Conservation (phyloP, 23 tunicate species). For the Ciona savignyi region DNA sequence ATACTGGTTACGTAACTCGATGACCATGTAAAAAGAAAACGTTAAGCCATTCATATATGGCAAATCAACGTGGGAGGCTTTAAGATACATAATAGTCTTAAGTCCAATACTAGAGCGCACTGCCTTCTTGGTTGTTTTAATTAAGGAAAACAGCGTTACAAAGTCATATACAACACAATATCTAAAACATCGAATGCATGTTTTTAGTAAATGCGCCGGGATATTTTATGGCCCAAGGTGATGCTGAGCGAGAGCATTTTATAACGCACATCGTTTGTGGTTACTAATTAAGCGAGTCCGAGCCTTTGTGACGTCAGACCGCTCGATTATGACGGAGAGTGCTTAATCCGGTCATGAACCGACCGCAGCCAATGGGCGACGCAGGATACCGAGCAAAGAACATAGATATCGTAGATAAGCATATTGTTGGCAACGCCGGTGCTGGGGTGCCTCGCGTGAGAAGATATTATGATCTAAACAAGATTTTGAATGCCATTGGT, state of each 20-base stretch:
- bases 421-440: neutral
- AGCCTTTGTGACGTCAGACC: neutral
- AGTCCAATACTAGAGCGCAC: too few species aligned
- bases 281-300: neutral
- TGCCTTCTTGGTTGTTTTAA: too few species aligned
- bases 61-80: too few species aligned
- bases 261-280: neutral
- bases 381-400: neutral
- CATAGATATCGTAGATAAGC: neutral
- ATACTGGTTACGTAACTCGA: too few species aligned
- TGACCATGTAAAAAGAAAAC: too few species aligned
- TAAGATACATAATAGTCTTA: too few species aligned
- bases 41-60: too few species aligned
- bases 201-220: too few species aligned
- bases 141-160: too few species aligned
- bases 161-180: too few species aligned
- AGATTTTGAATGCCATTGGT: neutral
- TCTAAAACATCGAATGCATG: too few species aligned
- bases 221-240: neutral
- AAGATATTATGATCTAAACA: neutral
- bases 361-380: neutral
- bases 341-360: slow-evolving; percentile 1
- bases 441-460: slow-evolving; percentile 1
- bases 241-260: too few species aligned
- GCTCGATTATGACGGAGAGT: neutral